These are phyloP conservation scores for Hylomyscus alleni DNA, from an alignment of 2,797 vertebrate genomes.

Conservation along the genomic window DNA sequence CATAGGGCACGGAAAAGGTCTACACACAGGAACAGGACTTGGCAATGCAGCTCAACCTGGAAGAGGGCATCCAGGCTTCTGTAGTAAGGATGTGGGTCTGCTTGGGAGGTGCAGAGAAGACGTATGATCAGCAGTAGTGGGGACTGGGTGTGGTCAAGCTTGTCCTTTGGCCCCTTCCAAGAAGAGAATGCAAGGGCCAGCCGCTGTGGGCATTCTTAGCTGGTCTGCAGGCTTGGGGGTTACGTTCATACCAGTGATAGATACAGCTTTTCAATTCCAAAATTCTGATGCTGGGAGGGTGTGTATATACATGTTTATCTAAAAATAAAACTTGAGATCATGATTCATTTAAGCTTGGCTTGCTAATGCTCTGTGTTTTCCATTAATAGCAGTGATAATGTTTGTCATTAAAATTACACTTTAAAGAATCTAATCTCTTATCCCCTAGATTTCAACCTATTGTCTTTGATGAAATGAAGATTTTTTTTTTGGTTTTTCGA, in stretches of 20 bases:
- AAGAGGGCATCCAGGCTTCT: background rate
- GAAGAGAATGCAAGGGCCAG: background rate
- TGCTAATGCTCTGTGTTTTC: slow-evolving; percentile 44
- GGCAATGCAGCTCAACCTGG: background rate
- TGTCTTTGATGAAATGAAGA: slow-evolving; percentile 19
- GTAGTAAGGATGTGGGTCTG: background rate
- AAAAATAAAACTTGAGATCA: slow-evolving; percentile 43
- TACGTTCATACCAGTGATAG: background rate
- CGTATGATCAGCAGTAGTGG: background rate
- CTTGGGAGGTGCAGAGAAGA: background rate
- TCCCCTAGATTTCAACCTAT: background rate
- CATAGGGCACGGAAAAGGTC: background rate
- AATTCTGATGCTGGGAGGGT: background rate
- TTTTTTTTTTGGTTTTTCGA: too few relatives aligned
- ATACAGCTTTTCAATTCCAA: background rate
- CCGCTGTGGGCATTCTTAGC: background rate
- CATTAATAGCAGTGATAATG: background rate
- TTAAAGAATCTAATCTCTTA: background rate
- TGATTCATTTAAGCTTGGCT: slow-evolving; percentile 17
- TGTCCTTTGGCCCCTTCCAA: background rate
- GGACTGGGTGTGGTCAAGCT: background rate
- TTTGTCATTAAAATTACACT: slow-evolving; percentile 42
- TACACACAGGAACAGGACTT: background rate
- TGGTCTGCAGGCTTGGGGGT: background rate
- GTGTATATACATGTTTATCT: background rate